Conservation (phyloP, 2,888 invertebrate species). For the Phaonia tiefii region DNA sequence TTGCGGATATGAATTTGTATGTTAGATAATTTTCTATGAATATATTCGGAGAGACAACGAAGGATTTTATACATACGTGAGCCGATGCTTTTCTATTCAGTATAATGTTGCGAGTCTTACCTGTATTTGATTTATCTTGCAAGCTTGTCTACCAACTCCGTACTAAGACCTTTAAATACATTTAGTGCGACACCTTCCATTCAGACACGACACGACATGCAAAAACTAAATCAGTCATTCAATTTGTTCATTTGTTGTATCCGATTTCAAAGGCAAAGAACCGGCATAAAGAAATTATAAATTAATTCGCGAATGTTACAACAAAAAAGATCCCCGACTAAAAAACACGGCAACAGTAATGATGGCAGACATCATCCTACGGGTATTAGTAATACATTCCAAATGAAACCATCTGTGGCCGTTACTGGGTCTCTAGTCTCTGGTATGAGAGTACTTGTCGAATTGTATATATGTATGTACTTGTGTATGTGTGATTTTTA, state of each 20-base stretch:
- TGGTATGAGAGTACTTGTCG: neutral
- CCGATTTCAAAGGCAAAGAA: neutral
- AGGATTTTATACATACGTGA: no score
- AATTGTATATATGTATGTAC: neutral
- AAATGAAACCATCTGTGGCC: neutral
- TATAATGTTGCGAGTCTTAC: no score
- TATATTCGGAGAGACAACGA: no score
- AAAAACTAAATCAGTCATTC: conserved; percentile 29
- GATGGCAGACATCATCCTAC: conserved; percentile 8
- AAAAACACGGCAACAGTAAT: neutral
- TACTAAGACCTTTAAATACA: conserved; percentile 7
- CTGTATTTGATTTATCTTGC: no score
- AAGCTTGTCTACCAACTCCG: no score
- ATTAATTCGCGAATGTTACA: conserved; percentile 23
- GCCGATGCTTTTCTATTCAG: no score
- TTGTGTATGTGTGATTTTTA: conserved; percentile 7
- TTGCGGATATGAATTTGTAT: no score
- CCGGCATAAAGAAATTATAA: conserved; percentile 30
- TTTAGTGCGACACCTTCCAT: neutral
- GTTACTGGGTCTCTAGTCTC: neutral
- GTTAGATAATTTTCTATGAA: no score
- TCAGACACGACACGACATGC: neutral
- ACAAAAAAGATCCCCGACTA: neutral
- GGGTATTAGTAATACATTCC: neutral
- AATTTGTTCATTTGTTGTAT: conserved; percentile 6